Evolutionary conservation across 2,888 invertebrate genomes (phyloP).

Genomic region (Platerodrilus igneus): DNA sequence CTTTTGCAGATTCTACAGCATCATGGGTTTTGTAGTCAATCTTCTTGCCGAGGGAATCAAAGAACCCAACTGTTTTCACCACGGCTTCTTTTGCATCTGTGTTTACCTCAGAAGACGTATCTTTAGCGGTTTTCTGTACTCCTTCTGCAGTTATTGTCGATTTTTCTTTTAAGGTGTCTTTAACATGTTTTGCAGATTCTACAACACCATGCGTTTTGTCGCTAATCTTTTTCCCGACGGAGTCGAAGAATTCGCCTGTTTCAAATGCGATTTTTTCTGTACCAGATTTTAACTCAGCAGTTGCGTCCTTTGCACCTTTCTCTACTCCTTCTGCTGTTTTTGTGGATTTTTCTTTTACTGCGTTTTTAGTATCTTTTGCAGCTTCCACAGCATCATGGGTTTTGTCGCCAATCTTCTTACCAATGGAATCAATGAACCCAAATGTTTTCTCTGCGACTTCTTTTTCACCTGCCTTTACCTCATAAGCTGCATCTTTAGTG

Average conservation of each 20-base stretch:
- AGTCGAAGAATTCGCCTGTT: slow-evolving; percentile 24
- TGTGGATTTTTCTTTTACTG: slow-evolving; percentile 16
- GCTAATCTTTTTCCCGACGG: slow-evolving; percentile 19
- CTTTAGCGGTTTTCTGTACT: slow-evolving; percentile 15
- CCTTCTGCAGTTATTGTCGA: slow-evolving; percentile 24
- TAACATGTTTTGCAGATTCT: slow-evolving; percentile 16
- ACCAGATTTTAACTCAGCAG: slow-evolving; percentile 9
- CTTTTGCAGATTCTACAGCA: slow-evolving; percentile 5
- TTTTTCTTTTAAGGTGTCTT: slow-evolving; percentile 29
- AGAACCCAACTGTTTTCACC: slow-evolving; percentile 22
- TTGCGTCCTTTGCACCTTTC: slow-evolving; percentile 6
- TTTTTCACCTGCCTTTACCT: slow-evolving; percentile 2
- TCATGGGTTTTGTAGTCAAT: slow-evolving; percentile 19
- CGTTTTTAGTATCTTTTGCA: slow-evolving; percentile 21
- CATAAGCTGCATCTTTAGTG: slow-evolving; percentile 5
- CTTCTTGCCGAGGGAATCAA: slow-evolving; percentile 22
- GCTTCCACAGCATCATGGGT: neutral
- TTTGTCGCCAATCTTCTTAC: slow-evolving; percentile 12
- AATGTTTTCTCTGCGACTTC: slow-evolving; percentile 8
- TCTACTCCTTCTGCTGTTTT: slow-evolving; percentile 7
- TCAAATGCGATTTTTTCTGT: slow-evolving; percentile 11
- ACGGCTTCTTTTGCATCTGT: slow-evolving; percentile 9
- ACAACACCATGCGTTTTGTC: slow-evolving; percentile 17
- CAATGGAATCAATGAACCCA: slow-evolving; percentile 13
- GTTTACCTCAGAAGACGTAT: slow-evolving; percentile 13